Percentiles rank a stretch among this genome's conserved stretches.
phyloP scores from a whole-genome alignment of 2,888 invertebrate species.

The Hirtodrosophila duncani region DNA sequence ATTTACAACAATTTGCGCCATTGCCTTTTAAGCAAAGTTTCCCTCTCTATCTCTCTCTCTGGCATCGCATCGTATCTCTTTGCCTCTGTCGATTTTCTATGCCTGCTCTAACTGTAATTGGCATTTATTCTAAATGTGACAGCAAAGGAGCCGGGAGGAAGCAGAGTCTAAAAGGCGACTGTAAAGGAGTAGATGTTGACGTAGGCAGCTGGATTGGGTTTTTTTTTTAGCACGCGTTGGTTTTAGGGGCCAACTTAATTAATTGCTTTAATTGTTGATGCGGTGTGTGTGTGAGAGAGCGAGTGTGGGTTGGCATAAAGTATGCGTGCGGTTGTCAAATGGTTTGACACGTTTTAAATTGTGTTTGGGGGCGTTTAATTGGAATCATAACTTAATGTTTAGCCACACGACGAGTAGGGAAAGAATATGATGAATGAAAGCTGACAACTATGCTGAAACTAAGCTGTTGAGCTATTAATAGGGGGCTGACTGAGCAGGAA shows the following conservation, averaged over 20 bases:
- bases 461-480: too few species aligned
- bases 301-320: not conserved
- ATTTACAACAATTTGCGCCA: slow-evolving; percentile 61
- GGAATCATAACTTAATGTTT: slow-evolving; percentile 10
- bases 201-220: slow-evolving; percentile 4
- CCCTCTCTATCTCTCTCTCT: not conserved
- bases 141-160: slow-evolving; percentile 8
- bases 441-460: too few species aligned
- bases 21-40: not conserved
- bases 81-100: slow-evolving; percentile 5
- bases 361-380: slow-evolving; percentile 13
- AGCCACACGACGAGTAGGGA: too few species aligned
- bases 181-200: too few species aligned
- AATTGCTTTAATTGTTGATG: slow-evolving; percentile 52
- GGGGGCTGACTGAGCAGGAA: too few species aligned
- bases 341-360: slow-evolving; percentile 29
- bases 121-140: slow-evolving; percentile 54
- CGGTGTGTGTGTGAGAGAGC: slow-evolving; percentile 4
- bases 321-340: slow-evolving; percentile 13
- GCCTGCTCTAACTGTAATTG: slow-evolving; percentile 47
- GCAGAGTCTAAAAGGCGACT: too few species aligned
- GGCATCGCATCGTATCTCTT: slow-evolving; percentile 1
- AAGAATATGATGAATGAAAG: not conserved
- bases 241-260: slow-evolving; percentile 42
- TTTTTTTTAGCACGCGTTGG: slow-evolving; percentile 3